phyloP scores from a whole-genome alignment of 2,113 vertebrate genomes.

The Cyanoramphus novaezelandiae region DNA sequence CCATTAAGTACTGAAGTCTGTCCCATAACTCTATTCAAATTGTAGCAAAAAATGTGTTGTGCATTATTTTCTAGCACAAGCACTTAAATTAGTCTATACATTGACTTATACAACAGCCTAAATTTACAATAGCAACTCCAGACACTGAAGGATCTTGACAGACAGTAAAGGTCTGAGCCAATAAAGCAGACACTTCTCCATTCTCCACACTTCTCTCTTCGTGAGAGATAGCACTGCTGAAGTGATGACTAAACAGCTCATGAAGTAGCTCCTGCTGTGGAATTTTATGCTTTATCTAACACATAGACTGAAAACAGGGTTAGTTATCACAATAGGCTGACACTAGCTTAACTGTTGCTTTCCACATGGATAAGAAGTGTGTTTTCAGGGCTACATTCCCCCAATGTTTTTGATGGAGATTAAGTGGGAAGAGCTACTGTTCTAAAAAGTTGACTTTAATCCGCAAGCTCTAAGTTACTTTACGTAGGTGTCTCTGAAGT shows the following conservation, averaged over 20 bases:
- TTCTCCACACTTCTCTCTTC: background rate
- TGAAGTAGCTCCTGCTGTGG: conserved; percentile 2
- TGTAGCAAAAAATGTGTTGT: background rate
- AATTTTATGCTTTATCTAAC: conserved; percentile 9
- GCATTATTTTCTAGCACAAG: background rate
- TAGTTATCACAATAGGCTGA: background rate
- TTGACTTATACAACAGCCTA: background rate
- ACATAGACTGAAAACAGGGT: background rate
- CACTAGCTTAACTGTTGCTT: background rate
- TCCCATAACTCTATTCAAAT: background rate
- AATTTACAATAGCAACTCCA: conserved; percentile 7
- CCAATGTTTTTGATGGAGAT: background rate
- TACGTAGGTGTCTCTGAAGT: background rate
- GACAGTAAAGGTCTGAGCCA: background rate
- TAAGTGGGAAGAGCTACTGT: background rate
- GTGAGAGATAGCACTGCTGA: background rate
- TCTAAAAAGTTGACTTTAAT: background rate
- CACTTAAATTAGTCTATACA: background rate
- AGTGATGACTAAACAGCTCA: background rate
- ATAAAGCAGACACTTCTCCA: background rate
- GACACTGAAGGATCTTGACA: background rate
- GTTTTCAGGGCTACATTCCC: background rate
- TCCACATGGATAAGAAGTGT: background rate
- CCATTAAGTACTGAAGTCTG: background rate
- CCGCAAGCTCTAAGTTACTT: background rate